Conservation (phyloP, 2,888 invertebrate species). For the Scaptomyza parva region DNA sequence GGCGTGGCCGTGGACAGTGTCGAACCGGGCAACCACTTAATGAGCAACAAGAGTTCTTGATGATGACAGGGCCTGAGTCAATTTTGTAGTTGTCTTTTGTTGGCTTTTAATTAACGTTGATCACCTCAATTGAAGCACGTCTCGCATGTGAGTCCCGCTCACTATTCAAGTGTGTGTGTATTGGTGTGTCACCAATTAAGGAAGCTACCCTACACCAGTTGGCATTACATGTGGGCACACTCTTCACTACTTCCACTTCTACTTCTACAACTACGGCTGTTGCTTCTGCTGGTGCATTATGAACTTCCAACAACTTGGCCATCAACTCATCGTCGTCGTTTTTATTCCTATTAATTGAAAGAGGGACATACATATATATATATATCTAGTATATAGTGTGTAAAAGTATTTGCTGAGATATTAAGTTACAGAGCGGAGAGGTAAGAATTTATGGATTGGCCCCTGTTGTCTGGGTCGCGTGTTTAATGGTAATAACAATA, state of each 20-base stretch:
- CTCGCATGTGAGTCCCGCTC: constrained; percentile 60
- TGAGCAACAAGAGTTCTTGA: too few species aligned
- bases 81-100: constrained; percentile 59
- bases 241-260: constrained; percentile 19
- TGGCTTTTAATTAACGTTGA: constrained; percentile 84
- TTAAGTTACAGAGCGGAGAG: constrained; percentile 65
- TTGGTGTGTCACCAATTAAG: constrained; percentile 73
- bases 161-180: constrained; percentile 1
- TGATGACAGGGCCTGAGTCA: constrained; percentile 27
- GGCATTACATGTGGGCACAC: constrained; percentile 74
- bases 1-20: constrained; percentile 32
- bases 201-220: constrained; percentile 65
- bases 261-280: constrained; percentile 6
- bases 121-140: constrained; percentile 83
- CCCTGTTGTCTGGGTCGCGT: constrained; percentile 64
- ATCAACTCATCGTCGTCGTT: constrained; percentile 30
- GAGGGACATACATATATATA: background rate
- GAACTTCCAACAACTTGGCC: constrained; percentile 60
- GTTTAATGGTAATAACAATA: constrained; percentile 73
- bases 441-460: constrained; percentile 38
- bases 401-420: constrained; percentile 46
- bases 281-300: constrained; percentile 65
- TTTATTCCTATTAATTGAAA: constrained; percentile 75
- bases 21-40: constrained; percentile 49
- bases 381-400: background rate